Base-by-base conservation (phyloP, 2,797 vertebrate species). In the Coracias cyanogaster region DNA sequence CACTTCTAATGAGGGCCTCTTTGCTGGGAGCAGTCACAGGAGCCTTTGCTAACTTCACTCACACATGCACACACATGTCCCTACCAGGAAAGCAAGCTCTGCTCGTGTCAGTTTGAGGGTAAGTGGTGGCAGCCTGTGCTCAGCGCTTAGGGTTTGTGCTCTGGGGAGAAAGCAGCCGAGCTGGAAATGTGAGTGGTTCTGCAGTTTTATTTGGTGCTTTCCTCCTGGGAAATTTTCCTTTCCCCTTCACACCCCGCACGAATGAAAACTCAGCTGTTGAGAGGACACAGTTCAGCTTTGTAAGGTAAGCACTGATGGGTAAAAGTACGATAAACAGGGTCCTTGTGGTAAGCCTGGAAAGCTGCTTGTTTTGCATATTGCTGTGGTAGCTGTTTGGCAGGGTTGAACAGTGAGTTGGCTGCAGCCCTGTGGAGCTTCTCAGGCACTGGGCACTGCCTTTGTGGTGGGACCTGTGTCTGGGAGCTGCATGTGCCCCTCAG, bases 1-100 rank as follows among this genome's bases (percentile, higher is more conserved):
- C 85, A 79, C 70, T 79, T 82, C 85, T 90, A 66, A 91, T 41
- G 77, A 94, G 66, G 65, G 54, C 48, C 48, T 90, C 66, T 96
- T 76, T 86, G 93, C 82, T 94, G 91, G 17, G n/a, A 94, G 90
- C 87, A 41, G 52, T 87, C 0, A 0, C 64, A 22, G 18, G 67
- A 85, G 84, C 89, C 86, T 93, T 81, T 72, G 8, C 45, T 78
- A 57, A 46, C 79, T 91, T 73, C 15, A 3, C 14, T 60, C 2
- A 1, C 5, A 6, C 49, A 46, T 0, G 0, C 67, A 52, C 45
- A 33, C 61, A 7, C 57, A 16, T 0, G 1, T 15, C 65, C 84
- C 65, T 37, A 37, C 39, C 66, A 69, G 73, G 82, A 95, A 51
- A 57, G 69, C 72, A 39, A 88, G 62, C 70, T 86, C 65, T 48